Conservation (phyloP, 2,797 vertebrate species). For the Chelidonichthys spinosus region DNA sequence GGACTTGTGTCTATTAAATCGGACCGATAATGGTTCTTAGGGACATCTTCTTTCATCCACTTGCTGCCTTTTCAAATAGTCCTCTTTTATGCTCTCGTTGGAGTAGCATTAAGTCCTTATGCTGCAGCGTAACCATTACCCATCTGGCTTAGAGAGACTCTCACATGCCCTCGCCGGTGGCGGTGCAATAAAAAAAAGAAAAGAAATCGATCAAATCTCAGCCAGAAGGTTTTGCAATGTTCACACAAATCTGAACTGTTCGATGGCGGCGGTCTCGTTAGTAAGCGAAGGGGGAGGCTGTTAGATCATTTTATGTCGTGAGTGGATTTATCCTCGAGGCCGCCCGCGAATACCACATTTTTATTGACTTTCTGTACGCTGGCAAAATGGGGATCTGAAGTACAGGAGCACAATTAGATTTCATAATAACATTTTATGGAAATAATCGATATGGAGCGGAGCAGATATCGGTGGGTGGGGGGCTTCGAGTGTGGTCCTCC, state of each 20-base stretch:
- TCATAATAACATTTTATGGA: conserved; percentile 73
- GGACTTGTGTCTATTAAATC: conserved; percentile 29
- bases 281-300: conserved; percentile 63
- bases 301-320: conserved; percentile 69
- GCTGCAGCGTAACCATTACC: conserved; percentile 61
- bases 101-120: conserved; percentile 73
- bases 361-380: conserved; percentile 77
- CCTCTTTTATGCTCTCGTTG: conserved; percentile 57
- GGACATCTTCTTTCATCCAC: conserved; percentile 65
- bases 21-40: conserved; percentile 52
- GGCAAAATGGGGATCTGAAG: conserved; percentile 73
- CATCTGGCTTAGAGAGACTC: conserved; percentile 74
- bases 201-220: conserved; percentile 62
- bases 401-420: conserved; percentile 76
- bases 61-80: conserved; percentile 49
- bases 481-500: conserved; percentile 86
- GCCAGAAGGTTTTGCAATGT: conserved; percentile 70
- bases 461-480: conserved; percentile 63
- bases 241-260: conserved; percentile 61
- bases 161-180: conserved; percentile 56
- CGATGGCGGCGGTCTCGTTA: conserved; percentile 45
- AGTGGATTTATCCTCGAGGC: conserved; percentile 80
- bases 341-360: conserved; percentile 82
- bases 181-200: conserved; percentile 15
- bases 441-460: conserved; percentile 81